Evolutionary conservation across 2,113 vertebrate species (phyloP).

Genomic region (Notiomystis cincta): DNA sequence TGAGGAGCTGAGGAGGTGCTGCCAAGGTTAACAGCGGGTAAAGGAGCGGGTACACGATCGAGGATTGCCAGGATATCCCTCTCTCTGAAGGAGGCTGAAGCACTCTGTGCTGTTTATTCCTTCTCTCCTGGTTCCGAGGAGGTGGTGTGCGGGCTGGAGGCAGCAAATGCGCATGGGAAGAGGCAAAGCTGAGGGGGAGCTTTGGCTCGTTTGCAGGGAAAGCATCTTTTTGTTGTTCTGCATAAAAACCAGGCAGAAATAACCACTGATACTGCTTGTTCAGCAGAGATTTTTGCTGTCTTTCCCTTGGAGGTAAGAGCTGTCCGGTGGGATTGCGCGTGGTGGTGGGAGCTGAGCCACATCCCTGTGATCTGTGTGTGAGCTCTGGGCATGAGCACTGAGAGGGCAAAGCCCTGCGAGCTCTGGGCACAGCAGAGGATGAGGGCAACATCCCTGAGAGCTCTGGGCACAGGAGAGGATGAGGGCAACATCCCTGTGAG

Average conservation of each 20-base stretch:
- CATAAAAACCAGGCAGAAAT: background rate
- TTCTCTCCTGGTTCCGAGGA: background rate
- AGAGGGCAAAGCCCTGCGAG: background rate
- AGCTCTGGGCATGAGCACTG: rapidly evolving
- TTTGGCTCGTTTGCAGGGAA: background rate
- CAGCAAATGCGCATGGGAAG: background rate
- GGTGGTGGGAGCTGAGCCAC: background rate
- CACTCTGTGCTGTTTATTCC: background rate
- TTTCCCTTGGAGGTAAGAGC: background rate
- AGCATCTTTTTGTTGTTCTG: background rate
- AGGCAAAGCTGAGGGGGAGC: constrained; percentile 4
- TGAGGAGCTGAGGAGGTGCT: background rate
- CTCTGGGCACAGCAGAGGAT: rapidly evolving
- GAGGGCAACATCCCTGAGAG: too few relatives aligned
- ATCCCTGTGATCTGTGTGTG: background rate
- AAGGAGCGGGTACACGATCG: background rate
- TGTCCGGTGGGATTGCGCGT: background rate
- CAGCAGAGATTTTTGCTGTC: background rate
- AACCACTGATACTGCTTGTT: background rate
- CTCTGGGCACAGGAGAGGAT: background rate
- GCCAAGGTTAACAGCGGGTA: background rate
- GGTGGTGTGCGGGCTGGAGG: background rate
- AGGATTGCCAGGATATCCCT: background rate
- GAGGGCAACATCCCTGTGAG: too few relatives aligned
- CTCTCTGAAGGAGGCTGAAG: background rate